Evolutionary conservation across 2,888 invertebrate genomes (phyloP).

Genomic region (Drosophila kanekoi): DNA sequence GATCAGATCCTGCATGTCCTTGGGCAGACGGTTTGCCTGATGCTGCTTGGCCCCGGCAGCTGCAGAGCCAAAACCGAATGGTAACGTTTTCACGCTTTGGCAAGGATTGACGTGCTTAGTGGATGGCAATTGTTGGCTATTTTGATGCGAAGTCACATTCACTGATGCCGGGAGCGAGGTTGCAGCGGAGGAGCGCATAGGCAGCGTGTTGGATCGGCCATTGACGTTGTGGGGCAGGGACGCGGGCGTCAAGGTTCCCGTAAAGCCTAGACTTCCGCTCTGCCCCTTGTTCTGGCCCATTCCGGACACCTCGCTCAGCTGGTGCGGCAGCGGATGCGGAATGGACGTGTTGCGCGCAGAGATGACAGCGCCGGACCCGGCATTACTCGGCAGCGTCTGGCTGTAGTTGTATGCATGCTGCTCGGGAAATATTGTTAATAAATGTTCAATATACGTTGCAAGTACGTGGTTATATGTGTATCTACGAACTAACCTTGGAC

Average conservation of each 20-base stretch:
- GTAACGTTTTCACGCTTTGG: slow-evolving; percentile 80
- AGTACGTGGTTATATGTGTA: not conserved
- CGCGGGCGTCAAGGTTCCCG: slow-evolving; percentile 47
- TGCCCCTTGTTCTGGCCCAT: slow-evolving; percentile 54
- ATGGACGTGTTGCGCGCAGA: slow-evolving; percentile 85
- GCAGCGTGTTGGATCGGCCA: slow-evolving; percentile 55
- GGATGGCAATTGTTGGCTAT: slow-evolving; percentile 65
- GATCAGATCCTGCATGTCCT: slow-evolving; percentile 94
- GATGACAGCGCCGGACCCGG: slow-evolving; percentile 66
- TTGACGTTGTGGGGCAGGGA: slow-evolving; percentile 53
- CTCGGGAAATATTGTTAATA: slow-evolving; percentile 11
- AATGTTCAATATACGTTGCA: not conserved
- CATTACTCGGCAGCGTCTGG: slow-evolving; percentile 81
- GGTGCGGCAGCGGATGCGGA: slow-evolving; percentile 85
- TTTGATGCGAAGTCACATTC: slow-evolving; percentile 22
- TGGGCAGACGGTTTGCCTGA: slow-evolving; percentile 52
- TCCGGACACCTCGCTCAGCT: slow-evolving; percentile 76
- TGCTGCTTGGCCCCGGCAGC: slow-evolving; percentile 33
- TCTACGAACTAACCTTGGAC: slow-evolving; percentile 54
- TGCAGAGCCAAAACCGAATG: slow-evolving; percentile 72
- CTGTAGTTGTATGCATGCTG: slow-evolving; percentile 77
- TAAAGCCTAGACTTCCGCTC: slow-evolving; percentile 20
- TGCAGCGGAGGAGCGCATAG: slow-evolving; percentile 61
- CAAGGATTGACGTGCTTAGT: slow-evolving; percentile 82
- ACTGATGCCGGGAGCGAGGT: slow-evolving; percentile 40